Base-by-base conservation (phyloP, 2,797 vertebrate species). In the Malacoraja senta region DNA sequence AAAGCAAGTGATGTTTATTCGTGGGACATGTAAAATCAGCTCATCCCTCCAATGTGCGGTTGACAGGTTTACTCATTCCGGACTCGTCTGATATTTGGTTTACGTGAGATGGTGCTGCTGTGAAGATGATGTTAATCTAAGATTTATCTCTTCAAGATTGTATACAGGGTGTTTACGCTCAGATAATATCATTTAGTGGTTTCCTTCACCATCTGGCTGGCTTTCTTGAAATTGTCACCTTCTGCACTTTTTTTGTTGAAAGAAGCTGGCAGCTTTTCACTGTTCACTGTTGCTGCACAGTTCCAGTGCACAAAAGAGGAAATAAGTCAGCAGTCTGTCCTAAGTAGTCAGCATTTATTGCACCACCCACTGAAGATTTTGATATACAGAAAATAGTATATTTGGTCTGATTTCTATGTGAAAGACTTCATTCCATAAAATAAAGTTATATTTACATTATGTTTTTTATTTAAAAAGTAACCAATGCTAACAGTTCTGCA, bases 161-260 rank as follows among this genome's bases (percentile, higher is more conserved):
- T 63, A 63, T 32, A n/a, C 81, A 93, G 76, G 15, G 17, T 35
- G 77, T 61, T 61, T 58, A n/a, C 76, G 44, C 19, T 80, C 93
- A 79, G 79, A 81, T 80, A 44, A 29, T 71, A 81, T 93, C 58
- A 68, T 21, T 93, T 74, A 44, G 35, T 58, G 90, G 90, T 88
- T 93, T 29, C 76, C 17, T 91, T 93, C 53, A 91, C 93, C 83
- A 91, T 63, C 84, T 93, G 68, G n/a, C 35, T 88, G 61, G 68
- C 24, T 77, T 68, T 77, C 72, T 74, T 29, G 26, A 93, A 93
- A 88, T 76, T 93, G 83, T 79, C 58, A 58, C 68, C 19, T 90
- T 61, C 93, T 93, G 29, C 71, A 77, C 21, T 92, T 71, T 65
- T 91, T 74, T 71, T 61, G n/a, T 91, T 68, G 29, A 63, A 68